Base-by-base conservation (phyloP, 2,888 invertebrate species). In the Chorisops tibialis region DNA sequence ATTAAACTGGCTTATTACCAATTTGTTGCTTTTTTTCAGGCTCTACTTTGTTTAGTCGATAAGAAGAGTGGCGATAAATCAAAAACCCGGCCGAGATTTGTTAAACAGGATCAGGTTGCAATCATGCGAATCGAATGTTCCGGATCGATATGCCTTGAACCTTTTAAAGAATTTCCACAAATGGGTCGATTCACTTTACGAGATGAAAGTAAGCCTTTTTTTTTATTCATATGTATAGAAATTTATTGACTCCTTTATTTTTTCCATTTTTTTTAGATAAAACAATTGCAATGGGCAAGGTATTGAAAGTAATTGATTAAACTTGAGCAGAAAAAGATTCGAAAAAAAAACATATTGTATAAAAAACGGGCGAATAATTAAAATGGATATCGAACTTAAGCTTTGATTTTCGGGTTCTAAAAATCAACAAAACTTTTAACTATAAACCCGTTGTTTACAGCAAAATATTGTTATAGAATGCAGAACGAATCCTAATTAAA, bases 241-340 rank as follows among this genome's bases (percentile, higher is more conserved):
- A 43, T 2, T 30, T 30, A 9, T 9, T 30, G 9, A 30, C 2
- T 7, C 5, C 5, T 30, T 39, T 45, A 16, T 24, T 22, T 41
- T 60, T 9, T 30, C 30, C 48, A 38, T 37, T 41, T 52, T 69
- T 83, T 83, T 45, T 81, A 92, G 94, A 93, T 79, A 92, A 91
- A 85, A 96, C 95, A 70, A 97, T 99, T 83, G 99, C 97, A 72
- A 97, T 99, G 79, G 99, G 99, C 74, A 99, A 99, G 85, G 96
- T 96, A 80, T 86, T 96, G 79, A 96, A 95, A 84, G 90, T 95
- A 79, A 82, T 93, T 75, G 94, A 94, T 81, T 95, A 89, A 88
- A 82, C 2, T 30, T 30, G 5, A 9, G 30, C 30, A 30, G n/a
- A n/a, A n/a, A n/a, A n/a, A n/a, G n/a, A n/a, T n/a, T n/a, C n/a